Evolutionary conservation across 2,113 vertebrate genomes (phyloP), one percentile per base, ranked within the genome.

Genomic region (Carassius carassius): DNA sequence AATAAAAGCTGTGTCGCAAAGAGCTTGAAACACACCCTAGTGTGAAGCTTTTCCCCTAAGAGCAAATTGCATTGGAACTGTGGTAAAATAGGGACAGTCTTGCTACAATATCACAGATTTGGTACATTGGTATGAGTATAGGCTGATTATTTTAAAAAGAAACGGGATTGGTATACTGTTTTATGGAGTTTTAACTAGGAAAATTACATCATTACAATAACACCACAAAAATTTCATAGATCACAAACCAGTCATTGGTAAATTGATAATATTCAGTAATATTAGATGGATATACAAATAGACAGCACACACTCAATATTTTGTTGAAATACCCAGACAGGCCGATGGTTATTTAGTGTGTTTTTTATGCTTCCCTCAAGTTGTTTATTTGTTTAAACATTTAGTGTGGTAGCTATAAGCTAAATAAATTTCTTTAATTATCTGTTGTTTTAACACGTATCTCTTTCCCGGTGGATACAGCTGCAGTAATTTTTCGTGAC

Each of bases 1-100:
- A 85, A 83, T 87, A 83, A 79, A 69, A 78, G 54, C 63, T 77
- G 37, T 67, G n/a, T 51, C 37, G 3, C 49, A 82, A 67, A 81
- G 56, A 81, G 67, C 78, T 67, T 69, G 41, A 81, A 79, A 51
- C 58, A 67, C 78, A 81, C 78, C 17, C 17, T 32, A 47, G 23
- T 49, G 2, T 25, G 54, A 51, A 51, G 54, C 44, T 77, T 82
- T 11, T 4, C 23, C 62, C 62, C 62, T 67, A 62, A 62, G 54
- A 79, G 58, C 58, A 44, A 41, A 47, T 47, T 67, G 78, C 60
- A 13, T 1, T 67, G 25, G 25, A 67, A 47, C 35, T 63, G 37
- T 79, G 37, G 58, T 79, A 25, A 63, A 79, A 79, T n/a, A 63
- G 6, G 6, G 0, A 25, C 37, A 63, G 56, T 58, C 13, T 51